Evolutionary conservation across 2,888 invertebrate species (phyloP).

Genomic region (Sepiola atlantica): DNA sequence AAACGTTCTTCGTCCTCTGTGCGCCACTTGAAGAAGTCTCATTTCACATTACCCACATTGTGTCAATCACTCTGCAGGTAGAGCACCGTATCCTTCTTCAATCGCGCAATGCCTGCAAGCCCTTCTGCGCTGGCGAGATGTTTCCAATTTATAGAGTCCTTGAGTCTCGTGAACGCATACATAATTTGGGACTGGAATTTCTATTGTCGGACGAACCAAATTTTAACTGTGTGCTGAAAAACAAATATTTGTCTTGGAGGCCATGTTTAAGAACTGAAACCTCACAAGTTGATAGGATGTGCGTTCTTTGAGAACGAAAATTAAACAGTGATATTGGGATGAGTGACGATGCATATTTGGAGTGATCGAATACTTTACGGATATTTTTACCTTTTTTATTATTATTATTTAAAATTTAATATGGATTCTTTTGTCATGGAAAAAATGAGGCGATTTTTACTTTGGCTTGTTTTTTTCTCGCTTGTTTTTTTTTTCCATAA

Average conservation of each 20-base stretch:
- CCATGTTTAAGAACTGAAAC: background rate
- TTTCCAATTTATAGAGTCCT: background rate
- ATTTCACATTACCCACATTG: background rate
- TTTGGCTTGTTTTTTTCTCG: background rate
- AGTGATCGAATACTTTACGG: background rate
- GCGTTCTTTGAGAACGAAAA: background rate
- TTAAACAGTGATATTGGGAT: constrained; percentile 18
- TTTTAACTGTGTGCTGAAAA: background rate
- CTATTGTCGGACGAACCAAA: background rate
- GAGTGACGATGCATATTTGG: background rate
- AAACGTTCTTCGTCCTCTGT: background rate
- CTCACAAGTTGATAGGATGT: background rate
- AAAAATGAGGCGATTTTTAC: background rate
- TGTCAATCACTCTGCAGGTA: constrained; percentile 1
- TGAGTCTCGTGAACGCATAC: background rate
- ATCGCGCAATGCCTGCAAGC: constrained; percentile 4
- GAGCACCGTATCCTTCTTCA: background rate
- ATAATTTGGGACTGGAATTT: background rate
- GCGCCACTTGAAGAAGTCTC: background rate
- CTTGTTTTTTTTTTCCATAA: background rate
- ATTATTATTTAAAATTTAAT: background rate
- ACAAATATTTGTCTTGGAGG: background rate
- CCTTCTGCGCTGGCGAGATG: background rate
- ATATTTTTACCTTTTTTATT: background rate
- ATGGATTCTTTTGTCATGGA: background rate